Evolutionary conservation across 1,140 invertebrate species (phyloP), one percentile per base, ranked within the genome.

Genomic region (Calephelis virginiensis): DNA sequence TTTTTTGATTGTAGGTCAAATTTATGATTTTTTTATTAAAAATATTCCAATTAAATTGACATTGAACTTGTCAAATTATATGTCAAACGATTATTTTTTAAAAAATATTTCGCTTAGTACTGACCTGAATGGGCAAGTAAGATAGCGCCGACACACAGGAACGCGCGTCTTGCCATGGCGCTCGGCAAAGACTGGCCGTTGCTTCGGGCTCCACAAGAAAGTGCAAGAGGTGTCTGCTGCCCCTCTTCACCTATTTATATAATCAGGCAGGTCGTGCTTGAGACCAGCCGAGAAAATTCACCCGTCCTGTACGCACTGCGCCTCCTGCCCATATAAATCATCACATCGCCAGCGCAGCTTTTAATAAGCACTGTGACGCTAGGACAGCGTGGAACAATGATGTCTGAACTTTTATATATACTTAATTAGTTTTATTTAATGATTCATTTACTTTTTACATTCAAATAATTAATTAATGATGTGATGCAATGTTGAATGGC

Each of bases 171-270:
- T 87, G 89, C 86, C 90, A 92, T 92, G 85, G 78, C 81, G 86
- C 89, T 90, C 85, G 84, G 82, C 81, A 76, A 81, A 77, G 83
- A 89, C 88, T 90, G 86, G 82, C 72, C 80, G 83, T 75, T 80
- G 76, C 76, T 78, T 78, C 79, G 85, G 73, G 83, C 83, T 81
- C 83, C 77, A 81, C 81, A 88, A 83, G 83, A 88, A 90, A 90
- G 86, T 90, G 86, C 88, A 90, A 88, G 85, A 89, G 83, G 81
- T 88, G 74, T 79, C 75, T 79, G 75, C 71, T 86, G 85, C 88
- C 88, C 88, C 88, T 90, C 88, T 90, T 89, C 84, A 86, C 81
- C 85, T 90, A 89, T 89, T 90, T 90, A 90, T 90, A 90, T 90
- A 90, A 90, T 80, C 84, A 77, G 78, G 71, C 83, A 78, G 75